Evolutionary conservation across 2,797 vertebrate genomes (phyloP), one percentile per base, ranked within the genome.

Genomic region (Podarcis lilfordi): DNA sequence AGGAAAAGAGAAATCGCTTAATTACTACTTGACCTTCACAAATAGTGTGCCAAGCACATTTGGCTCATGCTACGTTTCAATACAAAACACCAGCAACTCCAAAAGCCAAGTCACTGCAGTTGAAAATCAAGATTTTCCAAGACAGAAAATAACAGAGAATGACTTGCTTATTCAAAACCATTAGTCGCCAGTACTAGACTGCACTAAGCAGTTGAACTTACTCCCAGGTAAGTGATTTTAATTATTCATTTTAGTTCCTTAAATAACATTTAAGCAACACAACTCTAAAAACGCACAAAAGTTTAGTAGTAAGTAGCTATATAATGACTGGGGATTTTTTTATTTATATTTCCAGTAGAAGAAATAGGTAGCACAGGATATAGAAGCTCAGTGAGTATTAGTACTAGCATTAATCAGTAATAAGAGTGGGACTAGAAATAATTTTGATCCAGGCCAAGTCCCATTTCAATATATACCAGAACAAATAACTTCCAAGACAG

Each of bases 1-100:
- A 89, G 90, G 43, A 0, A 89, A 90, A 88, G 59, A 29, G 81
- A 84, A 1, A 1, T 10, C 64, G 69, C 40, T 50, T 37, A 78
- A 1, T 66, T 71, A 13, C 32, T 45, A 55, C 3, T 45, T 74
- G 37, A 37, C 5, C 37, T n/a, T 76, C 50, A 82, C 8, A 90
- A 27, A 88, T 4, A 3, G 13, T 50, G 21, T 25, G 9, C n/a
- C 74, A 91, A 35, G 90, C 1, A 72, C 76, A 45, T 68, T 40
- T 80, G 25, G 19, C 27, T 37, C 27, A 5, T 68, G 27, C 6
- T 75, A 40, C 83, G 86, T 0, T 76, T 9, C 3, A 66, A 50
- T 0, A 5, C 25, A 86, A 85, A 55, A 66, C 43, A 29, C 3
- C 15, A 64, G 10, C 1, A 3, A 10, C 81, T 87, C 72, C 5